phyloP scores from a whole-genome alignment of 2,113 vertebrate genomes.

The Neofelis nebulosa region DNA sequence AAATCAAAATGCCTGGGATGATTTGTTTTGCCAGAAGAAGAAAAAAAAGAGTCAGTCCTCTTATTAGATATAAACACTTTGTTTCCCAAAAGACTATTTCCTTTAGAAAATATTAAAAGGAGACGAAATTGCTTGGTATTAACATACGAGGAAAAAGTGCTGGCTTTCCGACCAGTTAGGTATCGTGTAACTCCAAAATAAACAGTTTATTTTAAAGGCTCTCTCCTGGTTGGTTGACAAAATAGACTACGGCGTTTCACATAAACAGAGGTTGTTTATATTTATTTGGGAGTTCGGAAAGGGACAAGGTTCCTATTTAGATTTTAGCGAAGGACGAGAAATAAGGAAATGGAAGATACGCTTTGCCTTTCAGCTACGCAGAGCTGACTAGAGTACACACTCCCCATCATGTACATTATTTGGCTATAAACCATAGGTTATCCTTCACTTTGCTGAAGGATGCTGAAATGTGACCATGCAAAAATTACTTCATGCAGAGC shows the following conservation, averaged over 20 bases:
- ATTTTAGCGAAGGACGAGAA: conserved; percentile 46
- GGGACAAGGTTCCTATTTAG: conserved; percentile 42
- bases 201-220: conserved; percentile 50
- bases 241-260: conserved; percentile 10
- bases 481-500: conserved; percentile 74
- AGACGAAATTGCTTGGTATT: conserved; percentile 19
- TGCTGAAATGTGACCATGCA: conserved; percentile 65
- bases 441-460: conserved; percentile 60
- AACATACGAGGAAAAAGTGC: background rate
- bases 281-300: conserved; percentile 62
- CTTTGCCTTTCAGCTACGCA: conserved; percentile 50
- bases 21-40: background rate
- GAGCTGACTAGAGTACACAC: background rate
- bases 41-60: background rate
- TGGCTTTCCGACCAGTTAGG: background rate
- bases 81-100: conserved; percentile 23
- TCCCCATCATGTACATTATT: background rate
- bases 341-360: conserved; percentile 56
- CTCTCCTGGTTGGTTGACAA: conserved; percentile 33
- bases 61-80: conserved; percentile 43
- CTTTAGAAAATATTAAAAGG: conserved; percentile 47
- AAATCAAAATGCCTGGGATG: conserved; percentile 44
- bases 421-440: background rate
- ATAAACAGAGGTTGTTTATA: conserved; percentile 61
- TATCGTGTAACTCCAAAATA: conserved; percentile 39